Percentiles rank a stretch among this genome's conserved stretches.
Conservation (phyloP, 2,888 invertebrate genomes). For the Ormyrus thymus region DNA sequence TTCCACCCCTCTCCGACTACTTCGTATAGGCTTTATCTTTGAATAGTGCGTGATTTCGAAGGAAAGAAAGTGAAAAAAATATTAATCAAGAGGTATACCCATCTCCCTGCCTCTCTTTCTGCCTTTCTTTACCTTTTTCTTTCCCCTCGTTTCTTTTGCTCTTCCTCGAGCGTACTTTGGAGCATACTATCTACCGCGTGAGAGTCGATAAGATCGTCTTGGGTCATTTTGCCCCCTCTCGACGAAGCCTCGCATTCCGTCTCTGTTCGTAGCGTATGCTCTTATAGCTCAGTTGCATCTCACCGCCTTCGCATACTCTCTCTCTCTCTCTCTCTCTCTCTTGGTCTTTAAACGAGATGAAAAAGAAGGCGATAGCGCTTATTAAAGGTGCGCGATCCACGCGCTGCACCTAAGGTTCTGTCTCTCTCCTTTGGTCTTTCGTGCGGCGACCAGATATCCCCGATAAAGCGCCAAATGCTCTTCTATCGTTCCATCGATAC, state of each 20-base stretch:
- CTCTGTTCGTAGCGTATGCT: slow-evolving; percentile 1
- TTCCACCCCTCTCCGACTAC: slow-evolving; percentile 9
- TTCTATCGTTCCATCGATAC: slow-evolving; percentile 44
- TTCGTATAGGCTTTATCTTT: slow-evolving; percentile 13
- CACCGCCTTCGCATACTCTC: slow-evolving; percentile 1
- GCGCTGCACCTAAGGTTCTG: slow-evolving; percentile 15
- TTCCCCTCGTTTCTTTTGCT: slow-evolving; percentile 42
- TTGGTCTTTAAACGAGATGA: slow-evolving; percentile 25
- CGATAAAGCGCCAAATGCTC: slow-evolving; percentile 45
- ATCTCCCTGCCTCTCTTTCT: slow-evolving; percentile 43
- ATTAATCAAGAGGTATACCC: slow-evolving; percentile 36
- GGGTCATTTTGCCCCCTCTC: slow-evolving; percentile 40
- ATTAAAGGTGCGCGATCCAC: slow-evolving; percentile 48
- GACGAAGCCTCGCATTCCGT: slow-evolving; percentile 27
- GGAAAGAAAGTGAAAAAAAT: slow-evolving; percentile 25
- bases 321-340: slow-evolving; percentile 9
- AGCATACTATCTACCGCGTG: slow-evolving; percentile 43
- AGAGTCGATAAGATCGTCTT: slow-evolving; percentile 49
- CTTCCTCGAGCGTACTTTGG: slow-evolving; percentile 49
- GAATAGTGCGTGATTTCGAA: slow-evolving; percentile 10
- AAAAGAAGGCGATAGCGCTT: slow-evolving; percentile 43
- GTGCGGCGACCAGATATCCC: slow-evolving; percentile 36
- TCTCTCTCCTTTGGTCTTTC: slow-evolving; percentile 10
- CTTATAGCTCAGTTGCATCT: slow-evolving; percentile 4
- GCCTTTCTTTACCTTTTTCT: slow-evolving; percentile 28